Evolutionary conservation across 1,140 invertebrate genomes (phyloP).

Genomic region (Sipha flava): DNA sequence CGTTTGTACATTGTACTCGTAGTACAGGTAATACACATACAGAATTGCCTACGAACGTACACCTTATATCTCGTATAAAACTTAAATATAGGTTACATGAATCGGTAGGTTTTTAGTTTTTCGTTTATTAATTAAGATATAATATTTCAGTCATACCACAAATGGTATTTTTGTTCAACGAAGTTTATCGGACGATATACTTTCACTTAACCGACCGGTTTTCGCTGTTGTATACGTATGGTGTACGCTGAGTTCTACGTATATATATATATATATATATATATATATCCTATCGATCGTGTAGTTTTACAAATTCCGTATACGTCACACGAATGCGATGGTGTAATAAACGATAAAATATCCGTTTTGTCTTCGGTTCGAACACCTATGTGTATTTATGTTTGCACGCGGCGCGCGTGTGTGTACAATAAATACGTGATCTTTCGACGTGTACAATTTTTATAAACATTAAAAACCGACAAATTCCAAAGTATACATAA

Average conservation of each 20-base stretch:
- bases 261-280: background rate
- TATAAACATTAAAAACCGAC: background rate
- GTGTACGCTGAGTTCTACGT: background rate
- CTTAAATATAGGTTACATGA: background rate
- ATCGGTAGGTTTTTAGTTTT: background rate
- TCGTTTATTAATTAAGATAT: slow-evolving; percentile 1
- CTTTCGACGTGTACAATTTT: background rate
- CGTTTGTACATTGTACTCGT: too few relatives aligned
- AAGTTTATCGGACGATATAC: slow-evolving; percentile 24
- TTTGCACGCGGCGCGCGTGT: too few relatives aligned
- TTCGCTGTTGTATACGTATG: background rate
- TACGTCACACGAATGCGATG: slow-evolving; percentile 2
- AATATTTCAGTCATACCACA: slow-evolving; percentile 17
- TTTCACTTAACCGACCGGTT: slow-evolving; percentile 30
- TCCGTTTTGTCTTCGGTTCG: background rate
- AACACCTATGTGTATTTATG: background rate
- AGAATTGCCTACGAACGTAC: too few relatives aligned
- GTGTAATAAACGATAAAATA: slow-evolving; percentile 6
- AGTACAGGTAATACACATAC: too few relatives aligned
- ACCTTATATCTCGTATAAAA: too few relatives aligned
- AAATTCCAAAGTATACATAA: background rate
- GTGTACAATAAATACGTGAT: background rate
- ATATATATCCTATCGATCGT: background rate
- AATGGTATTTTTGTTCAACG: slow-evolving; percentile 23
- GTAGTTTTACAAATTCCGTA: slow-evolving; percentile 23